Base-by-base conservation (phyloP, 2,888 invertebrate species). In the Lycaena phlaeas region DNA sequence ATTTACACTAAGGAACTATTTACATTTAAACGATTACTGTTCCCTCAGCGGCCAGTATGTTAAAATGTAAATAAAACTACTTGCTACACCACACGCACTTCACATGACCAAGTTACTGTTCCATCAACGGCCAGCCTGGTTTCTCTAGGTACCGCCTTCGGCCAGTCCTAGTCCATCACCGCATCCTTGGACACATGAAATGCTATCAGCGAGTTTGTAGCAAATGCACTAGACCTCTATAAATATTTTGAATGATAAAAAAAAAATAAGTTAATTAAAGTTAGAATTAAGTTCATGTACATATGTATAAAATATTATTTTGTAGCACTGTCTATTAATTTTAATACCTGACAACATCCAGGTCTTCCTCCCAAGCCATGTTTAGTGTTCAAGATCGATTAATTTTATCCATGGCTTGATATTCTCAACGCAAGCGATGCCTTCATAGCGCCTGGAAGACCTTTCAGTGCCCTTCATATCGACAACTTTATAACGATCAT, bases 401-500 rank as follows among this genome's bases (percentile, higher is more conserved):
- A n/a, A n/a, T n/a, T n/a, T n/a, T n/a, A n/a, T 44, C 46, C 46
- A 46, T 1, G 38, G 42, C 11, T 46, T 46, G 29, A 43, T 44
- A 27, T 44, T 36, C 17, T 43, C 40, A 9, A 37, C 43, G 7
- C 37, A 26, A 1, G 31, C 17, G 3, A 10, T 37, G 7, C 46
- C 43, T 10, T 25, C 15, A 17, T 43, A 27, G 36, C 27, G n/a
- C 4, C 36, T 30, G 17, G 18, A 17, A n/a, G 14, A 36, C 17
- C 42, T 42, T 36, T 46, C 41, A 22, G 29, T 10, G 9, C 45
- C 48, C 15, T 38, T 38, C 38, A 45, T 40, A 27, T 44, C 45
- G n/a, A n/a, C n/a, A 11, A 45, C 34, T 28, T 40, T 36, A 15
- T 43, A 46, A 31, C 42, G 36, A n/a, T 46, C 44, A 4, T 43